Base-by-base conservation (phyloP, 1,140 invertebrate species). In the Acyrthosiphon pisum region DNA sequence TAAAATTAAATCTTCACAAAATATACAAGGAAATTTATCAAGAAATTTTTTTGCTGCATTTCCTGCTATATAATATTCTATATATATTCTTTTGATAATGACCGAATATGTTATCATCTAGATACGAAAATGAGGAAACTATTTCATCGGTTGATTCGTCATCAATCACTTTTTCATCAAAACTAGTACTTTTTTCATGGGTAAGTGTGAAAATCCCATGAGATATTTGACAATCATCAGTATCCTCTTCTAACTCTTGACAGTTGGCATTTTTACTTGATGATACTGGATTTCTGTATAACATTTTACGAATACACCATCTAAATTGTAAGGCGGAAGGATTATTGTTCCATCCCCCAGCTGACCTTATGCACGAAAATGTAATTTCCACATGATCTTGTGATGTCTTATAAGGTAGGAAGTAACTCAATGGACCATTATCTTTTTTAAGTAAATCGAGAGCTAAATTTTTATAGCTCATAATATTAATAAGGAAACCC, bases 1-100 rank as follows among this genome's bases (percentile, higher is more conserved):
- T 91, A 91, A 91, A 91, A 91, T 91, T 91, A 91, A 14, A 60
- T 41, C 35, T 90, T 90, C 89, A 90, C 53, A 90, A 76, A 60
- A 76, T 90, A 4, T 18, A 41, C n/a, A 90, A 26, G 89, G 20
- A 68, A 56, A 90, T 37, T 60, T 90, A 35, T 90, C 50, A 56
- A 56, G 18, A 44, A 90, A 90, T 37, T 90, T 56, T 23, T 68
- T 23, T 22, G 60, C 89, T 53, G 89, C 50, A 37, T 30, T 56
- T 2, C 50, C n/a, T 56, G 89, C 89, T 56, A 90, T 90, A n/a
- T 60, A 90, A 53, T 60, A 90, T 26, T n/a, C n/a, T n/a, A n/a
- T 60, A 20, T 37, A 60, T 90, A 68, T 90, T 90, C 9, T 90
- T 68, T 56, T 53, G 60, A 37, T 56, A 90, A 90, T 90, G 41